Evolutionary conservation across 2,797 vertebrate species (phyloP).

Genomic region (Spondyliosoma cantharus): DNA sequence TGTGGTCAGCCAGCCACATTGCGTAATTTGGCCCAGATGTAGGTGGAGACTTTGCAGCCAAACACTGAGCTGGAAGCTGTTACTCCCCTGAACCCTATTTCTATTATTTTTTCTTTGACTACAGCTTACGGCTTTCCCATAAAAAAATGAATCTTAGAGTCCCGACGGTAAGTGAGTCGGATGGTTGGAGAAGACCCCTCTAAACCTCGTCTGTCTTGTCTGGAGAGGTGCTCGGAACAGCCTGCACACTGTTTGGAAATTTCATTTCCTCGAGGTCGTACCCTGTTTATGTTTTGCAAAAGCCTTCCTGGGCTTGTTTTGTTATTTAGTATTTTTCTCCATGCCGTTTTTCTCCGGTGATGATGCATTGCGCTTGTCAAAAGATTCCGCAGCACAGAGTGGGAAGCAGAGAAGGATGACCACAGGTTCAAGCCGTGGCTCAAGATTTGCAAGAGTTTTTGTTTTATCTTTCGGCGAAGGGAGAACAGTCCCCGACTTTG

Average conservation of each 20-base stretch:
- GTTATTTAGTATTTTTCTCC: conserved; percentile 43
- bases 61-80: conserved; percentile 54
- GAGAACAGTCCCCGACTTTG: conserved; percentile 44
- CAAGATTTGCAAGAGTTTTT: conserved; percentile 34
- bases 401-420: conserved; percentile 41
- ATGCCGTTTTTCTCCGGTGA: conserved; percentile 36
- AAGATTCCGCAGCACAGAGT: conserved; percentile 49
- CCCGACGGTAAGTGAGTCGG: conserved; percentile 12
- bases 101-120: conserved; percentile 54
- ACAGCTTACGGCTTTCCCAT: conserved; percentile 32
- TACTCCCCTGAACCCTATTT: conserved; percentile 19
- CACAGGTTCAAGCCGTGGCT: conserved; percentile 41
- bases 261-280: conserved; percentile 59
- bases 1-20: conserved; percentile 63
- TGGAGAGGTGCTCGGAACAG: conserved; percentile 9
- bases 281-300: conserved; percentile 38
- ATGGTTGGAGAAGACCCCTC: conserved; percentile 23
- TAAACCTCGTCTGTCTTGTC: conserved; percentile 19
- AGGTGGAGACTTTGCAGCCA: conserved; percentile 58
- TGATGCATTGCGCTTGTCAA: conserved; percentile 73
- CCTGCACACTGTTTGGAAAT: conserved; percentile 45
- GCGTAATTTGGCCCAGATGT: conserved; percentile 75
- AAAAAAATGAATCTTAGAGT: conserved; percentile 22
- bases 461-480: conserved; percentile 16
- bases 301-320: conserved; percentile 53